Conservation (phyloP, 2,888 invertebrate species). For the Xanthia togata region DNA sequence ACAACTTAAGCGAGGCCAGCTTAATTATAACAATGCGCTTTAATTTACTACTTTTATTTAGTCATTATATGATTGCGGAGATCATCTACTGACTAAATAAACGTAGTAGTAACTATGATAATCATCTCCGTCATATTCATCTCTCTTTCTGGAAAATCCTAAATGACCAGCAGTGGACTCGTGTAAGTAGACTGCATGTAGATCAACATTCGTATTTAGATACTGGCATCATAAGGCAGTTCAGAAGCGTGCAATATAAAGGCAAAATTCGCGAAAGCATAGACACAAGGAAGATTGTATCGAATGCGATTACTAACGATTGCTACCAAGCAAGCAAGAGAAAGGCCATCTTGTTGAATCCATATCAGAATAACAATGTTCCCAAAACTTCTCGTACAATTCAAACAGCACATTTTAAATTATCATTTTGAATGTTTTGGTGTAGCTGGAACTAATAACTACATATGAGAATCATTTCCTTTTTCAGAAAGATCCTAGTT, state of each 20-base stretch:
- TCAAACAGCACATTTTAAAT: too few relatives aligned
- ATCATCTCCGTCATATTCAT: neutral
- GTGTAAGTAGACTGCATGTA: too few relatives aligned
- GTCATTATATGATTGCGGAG: too few relatives aligned
- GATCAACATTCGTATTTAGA: neutral
- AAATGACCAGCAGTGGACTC: too few relatives aligned
- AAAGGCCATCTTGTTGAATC: slow-evolving; percentile 27
- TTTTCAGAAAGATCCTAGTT: too few relatives aligned
- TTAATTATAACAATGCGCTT: neutral
- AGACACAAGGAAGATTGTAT: neutral
- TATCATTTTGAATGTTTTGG: too few relatives aligned
- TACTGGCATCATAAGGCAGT: neutral
- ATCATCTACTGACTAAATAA: neutral
- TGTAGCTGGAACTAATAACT: too few relatives aligned
- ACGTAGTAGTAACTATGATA: neutral
- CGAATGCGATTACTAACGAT: slow-evolving; percentile 15
- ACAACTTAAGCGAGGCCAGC: neutral
- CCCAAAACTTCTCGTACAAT: slow-evolving; percentile 29
- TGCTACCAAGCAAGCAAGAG: neutral
- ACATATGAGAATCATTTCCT: too few relatives aligned
- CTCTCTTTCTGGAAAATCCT: too few relatives aligned
- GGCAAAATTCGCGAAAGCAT: neutral
- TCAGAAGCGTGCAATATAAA: neutral
- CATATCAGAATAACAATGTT: slow-evolving; percentile 49
- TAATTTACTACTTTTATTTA: neutral